Percentiles rank a stretch among this genome's conserved stretches.
phyloP scores from a whole-genome alignment of 2,888 invertebrate genomes.

The Aleiodes testaceus region DNA sequence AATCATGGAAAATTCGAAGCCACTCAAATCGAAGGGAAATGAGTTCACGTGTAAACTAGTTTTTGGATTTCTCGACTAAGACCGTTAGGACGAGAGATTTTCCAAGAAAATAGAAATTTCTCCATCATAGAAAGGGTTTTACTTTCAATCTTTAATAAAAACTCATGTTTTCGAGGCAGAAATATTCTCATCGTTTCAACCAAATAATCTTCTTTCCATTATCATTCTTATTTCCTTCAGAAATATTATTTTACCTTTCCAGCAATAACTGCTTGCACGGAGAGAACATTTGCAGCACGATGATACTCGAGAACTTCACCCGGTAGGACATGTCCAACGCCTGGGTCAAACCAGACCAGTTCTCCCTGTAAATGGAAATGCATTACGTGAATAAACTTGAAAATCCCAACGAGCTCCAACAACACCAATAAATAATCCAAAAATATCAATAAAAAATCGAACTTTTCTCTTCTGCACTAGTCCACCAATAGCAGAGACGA shows the following conservation, averaged over 20 bases:
- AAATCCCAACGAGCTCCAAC: background rate
- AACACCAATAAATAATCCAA: conserved; percentile 3
- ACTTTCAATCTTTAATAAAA: no score
- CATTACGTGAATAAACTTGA: conserved; percentile 1
- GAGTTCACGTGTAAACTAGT: no score
- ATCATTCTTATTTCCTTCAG: background rate
- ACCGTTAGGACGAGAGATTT: no score
- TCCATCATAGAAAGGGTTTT: no score
- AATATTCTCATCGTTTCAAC: no score
- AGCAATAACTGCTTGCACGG: conserved; percentile 90
- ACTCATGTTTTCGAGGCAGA: no score
- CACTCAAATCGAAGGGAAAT: no score
- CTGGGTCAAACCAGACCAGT: conserved; percentile 95
- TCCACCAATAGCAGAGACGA: conserved; percentile 26
- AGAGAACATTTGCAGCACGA: conserved; percentile 90
- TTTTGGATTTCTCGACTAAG: no score
- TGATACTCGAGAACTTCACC: conserved; percentile 94
- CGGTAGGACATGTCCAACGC: conserved; percentile 90
- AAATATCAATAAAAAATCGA: conserved; percentile 26
- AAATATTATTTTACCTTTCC: conserved; percentile 80
- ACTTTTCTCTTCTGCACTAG: conserved; percentile 43
- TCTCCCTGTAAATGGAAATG: conserved; percentile 77
- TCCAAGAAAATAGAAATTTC: no score
- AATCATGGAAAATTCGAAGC: no score
- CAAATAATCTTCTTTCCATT: no score